Base-by-base conservation (phyloP, 2,888 invertebrate genomes). In the Geophilus truncorum region DNA sequence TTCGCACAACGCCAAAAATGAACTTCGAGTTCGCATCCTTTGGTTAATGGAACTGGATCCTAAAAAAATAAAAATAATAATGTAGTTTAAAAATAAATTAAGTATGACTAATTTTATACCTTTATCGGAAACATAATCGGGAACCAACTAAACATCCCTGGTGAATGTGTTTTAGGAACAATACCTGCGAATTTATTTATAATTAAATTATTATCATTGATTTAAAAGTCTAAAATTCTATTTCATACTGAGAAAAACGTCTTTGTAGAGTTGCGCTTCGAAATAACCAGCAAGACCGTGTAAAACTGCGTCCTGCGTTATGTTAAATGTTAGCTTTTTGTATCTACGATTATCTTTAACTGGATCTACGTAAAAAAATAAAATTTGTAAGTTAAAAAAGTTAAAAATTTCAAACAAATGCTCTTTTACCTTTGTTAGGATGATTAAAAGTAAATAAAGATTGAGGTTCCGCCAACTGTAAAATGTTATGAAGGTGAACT, bases 241-340 rank as follows among this genome's bases (percentile, higher is more conserved):
- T 21, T 36, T 15, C 86, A 86, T 87, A 86, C 98, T 98, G 77
- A 99, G 89, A 84, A 88, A 91, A 81, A 97, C 91, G 85, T 94
- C 91, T 82, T 93, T 93, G 87, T 94, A 98, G 18, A 99, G 89
- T 25, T 91, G 89, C 57, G 96, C 92, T 85, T 97, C 94, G 88
- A 99, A 99, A 87, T 96, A 99, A 5, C 99, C 99, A 30, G 94
- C 94, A 88, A 99, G 95, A 1, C 98, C 99, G 86, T 97, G 96
- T 84, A 98, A 88, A 0, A 96, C 91, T 86, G 93, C 92, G 85
- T 95, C 93, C 84, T 93, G 91, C 34, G 89, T 86, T 0, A 92
- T 92, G 18, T 89, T 87, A 88, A 96, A 98, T 30, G 89, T 89
- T 15, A 93, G 86, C 1, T 89, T 89, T 78, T 90, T 90, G 85